phyloP scores from a whole-genome alignment of 2,888 invertebrate genomes.

The Tipula helvola region DNA sequence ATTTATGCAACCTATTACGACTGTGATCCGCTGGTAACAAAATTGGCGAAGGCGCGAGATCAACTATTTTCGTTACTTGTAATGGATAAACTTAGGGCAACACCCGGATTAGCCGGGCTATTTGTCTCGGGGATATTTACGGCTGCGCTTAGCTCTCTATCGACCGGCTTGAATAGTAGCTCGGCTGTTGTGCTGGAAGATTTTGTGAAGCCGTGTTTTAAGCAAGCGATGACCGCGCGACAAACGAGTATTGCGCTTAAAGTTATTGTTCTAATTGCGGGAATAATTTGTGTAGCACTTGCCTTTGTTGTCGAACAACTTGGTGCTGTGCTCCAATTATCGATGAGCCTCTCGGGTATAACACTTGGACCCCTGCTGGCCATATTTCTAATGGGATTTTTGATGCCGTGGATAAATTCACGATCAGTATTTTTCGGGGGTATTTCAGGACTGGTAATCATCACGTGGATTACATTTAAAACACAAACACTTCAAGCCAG shows the following conservation, averaged over 20 bases:
- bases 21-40: constrained; percentile 68
- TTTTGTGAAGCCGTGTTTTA: constrained; percentile 55
- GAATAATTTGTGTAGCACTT: constrained; percentile 51
- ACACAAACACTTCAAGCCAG: constrained; percentile 44
- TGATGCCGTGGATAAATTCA: constrained; percentile 50
- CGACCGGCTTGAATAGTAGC: constrained; percentile 70
- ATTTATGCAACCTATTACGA: constrained; percentile 53
- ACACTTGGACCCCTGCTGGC: constrained; percentile 57
- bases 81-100: constrained; percentile 66
- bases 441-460: constrained; percentile 45
- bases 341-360: constrained; percentile 49
- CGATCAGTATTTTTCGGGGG: constrained; percentile 59
- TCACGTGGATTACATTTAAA: constrained; percentile 55
- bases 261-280: constrained; percentile 49
- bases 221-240: constrained; percentile 39
- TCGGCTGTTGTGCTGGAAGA: constrained; percentile 70
- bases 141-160: constrained; percentile 73
- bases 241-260: constrained; percentile 41
- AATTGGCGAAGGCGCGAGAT: constrained; percentile 61
- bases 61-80: constrained; percentile 72
- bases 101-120: constrained; percentile 73
- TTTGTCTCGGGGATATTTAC: constrained; percentile 83
- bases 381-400: constrained; percentile 54
- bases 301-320: constrained; percentile 61
- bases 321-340: constrained; percentile 52